Evolutionary conservation across 2,113 vertebrate species (phyloP).

Genomic region (Setophaga petechia): DNA sequence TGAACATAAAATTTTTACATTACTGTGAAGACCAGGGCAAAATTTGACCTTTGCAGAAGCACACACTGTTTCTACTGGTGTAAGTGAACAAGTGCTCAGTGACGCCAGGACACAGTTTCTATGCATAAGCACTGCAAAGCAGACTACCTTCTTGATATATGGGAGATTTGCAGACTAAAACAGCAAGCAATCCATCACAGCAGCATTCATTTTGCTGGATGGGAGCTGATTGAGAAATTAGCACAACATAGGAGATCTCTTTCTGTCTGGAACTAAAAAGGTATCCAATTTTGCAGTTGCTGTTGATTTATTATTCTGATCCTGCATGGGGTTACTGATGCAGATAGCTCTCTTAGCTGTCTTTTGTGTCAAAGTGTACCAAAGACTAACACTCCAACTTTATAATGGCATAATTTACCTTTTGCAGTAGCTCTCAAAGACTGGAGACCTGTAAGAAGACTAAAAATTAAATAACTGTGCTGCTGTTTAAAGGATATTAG

Average conservation of each 20-base stretch:
- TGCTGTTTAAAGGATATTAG: not conserved
- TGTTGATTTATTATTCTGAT: not conserved
- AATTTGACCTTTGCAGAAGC: not conserved
- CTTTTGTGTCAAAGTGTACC: not conserved
- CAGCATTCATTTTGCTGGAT: not conserved
- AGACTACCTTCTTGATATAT: not conserved
- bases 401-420: not conserved
- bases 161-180: not conserved
- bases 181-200: not conserved
- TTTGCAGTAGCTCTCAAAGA: not conserved
- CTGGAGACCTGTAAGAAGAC: not conserved
- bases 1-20: slow-evolving; percentile 7
- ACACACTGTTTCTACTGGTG: not conserved
- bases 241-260: not conserved
- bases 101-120: not conserved
- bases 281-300: not conserved
- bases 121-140: not conserved
- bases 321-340: not conserved
- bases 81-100: not conserved
- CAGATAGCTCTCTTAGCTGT: not conserved
- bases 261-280: not conserved
- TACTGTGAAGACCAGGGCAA: not conserved
- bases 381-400: not conserved
- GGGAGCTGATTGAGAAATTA: not conserved
- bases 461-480: not conserved